Percentiles rank a stretch among this genome's conserved stretches.
phyloP scores from a whole-genome alignment of 2,888 invertebrate species.

The Perizoma affinitatum region DNA sequence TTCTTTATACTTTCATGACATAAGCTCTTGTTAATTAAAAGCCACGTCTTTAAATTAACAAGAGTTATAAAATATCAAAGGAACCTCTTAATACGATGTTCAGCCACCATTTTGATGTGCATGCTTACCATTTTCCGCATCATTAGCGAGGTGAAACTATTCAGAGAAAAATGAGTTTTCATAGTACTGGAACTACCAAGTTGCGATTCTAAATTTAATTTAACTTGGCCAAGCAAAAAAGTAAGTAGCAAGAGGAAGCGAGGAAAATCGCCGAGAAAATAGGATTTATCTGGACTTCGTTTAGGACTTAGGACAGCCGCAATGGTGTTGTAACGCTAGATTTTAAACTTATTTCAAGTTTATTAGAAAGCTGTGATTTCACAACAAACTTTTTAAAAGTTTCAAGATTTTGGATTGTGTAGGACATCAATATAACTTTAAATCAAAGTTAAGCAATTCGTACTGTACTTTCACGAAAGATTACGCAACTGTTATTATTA shows the following conservation, averaged over 20 bases:
- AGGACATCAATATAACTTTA: slow-evolving; percentile 16
- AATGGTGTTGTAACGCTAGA: slow-evolving; percentile 13
- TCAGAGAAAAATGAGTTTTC: slow-evolving; percentile 28
- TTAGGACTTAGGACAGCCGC: slow-evolving; percentile 9
- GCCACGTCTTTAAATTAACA: slow-evolving; percentile 13
- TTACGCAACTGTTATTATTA: background rate
- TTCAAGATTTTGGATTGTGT: slow-evolving; percentile 10
- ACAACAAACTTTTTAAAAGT: slow-evolving; percentile 15
- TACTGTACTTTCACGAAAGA: background rate
- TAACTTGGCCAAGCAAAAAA: slow-evolving; percentile 19
- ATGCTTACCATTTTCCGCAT: slow-evolving; percentile 32
- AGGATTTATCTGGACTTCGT: slow-evolving; percentile 10
- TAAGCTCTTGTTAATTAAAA: too few species aligned
- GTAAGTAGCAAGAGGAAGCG: background rate
- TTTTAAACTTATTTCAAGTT: slow-evolving; percentile 21
- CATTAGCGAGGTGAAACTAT: slow-evolving; percentile 38
- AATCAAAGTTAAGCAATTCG: slow-evolving; percentile 1
- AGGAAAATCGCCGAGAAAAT: slow-evolving; percentile 10
- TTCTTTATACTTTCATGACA: too few species aligned
- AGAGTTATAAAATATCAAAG: slow-evolving; percentile 24
- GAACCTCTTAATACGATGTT: slow-evolving; percentile 19
- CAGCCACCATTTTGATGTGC: slow-evolving; percentile 20
- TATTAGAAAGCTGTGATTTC: slow-evolving; percentile 16
- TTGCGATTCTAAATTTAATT: slow-evolving; percentile 32
- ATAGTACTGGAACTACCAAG: slow-evolving; percentile 1